Conservation (phyloP, 2,113 vertebrate species). For the Vulpes ferrilata region DNA sequence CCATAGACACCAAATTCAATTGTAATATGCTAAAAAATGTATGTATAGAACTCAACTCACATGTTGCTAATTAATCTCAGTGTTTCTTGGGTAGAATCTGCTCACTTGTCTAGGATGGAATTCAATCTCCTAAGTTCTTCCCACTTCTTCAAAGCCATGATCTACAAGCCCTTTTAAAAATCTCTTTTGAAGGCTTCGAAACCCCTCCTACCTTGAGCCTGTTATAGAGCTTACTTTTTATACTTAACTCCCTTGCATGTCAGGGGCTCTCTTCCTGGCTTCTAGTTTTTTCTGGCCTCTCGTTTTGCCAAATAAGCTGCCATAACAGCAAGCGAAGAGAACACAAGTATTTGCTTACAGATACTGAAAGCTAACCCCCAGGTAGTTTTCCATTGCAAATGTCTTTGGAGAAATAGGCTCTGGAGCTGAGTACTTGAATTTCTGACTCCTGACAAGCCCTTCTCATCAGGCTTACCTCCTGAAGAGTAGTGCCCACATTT, state of each 20-base stretch:
- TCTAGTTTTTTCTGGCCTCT: background rate
- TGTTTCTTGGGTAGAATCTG: background rate
- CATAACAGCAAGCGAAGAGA: background rate
- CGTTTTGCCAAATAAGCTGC: background rate
- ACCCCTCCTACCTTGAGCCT: background rate
- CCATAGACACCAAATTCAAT: background rate
- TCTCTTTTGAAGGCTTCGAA: background rate
- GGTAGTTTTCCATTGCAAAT: background rate
- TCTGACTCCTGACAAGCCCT: background rate
- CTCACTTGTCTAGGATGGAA: background rate
- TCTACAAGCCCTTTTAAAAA: background rate
- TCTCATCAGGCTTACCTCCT: background rate
- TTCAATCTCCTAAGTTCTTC: background rate
- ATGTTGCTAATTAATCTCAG: background rate
- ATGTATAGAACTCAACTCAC: background rate
- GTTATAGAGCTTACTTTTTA: background rate
- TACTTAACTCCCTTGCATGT: background rate
- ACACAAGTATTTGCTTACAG: background rate
- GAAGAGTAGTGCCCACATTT: background rate
- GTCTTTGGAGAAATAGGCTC: background rate
- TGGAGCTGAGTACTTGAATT: background rate
- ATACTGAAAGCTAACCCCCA: background rate
- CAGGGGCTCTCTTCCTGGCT: background rate
- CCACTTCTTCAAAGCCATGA: background rate
- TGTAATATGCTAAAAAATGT: background rate